A percentile compares a stretch with the other conserved stretches of the same genome.
phyloP scores from a whole-genome alignment of 2,113 vertebrate species.

The Aspidoscelis tigris region DNA sequence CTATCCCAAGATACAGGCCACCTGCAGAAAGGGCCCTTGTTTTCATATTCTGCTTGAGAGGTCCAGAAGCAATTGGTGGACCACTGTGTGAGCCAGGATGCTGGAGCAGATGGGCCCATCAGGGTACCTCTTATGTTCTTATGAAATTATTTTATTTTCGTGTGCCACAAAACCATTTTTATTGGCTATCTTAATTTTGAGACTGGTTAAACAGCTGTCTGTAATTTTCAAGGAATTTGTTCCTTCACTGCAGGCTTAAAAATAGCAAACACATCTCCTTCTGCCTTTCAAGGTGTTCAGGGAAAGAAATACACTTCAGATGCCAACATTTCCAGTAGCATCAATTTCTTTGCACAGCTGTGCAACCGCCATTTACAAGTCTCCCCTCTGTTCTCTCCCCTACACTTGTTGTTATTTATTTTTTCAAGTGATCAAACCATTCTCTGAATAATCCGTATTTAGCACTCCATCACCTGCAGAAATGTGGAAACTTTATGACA shows the following conservation, averaged over 20 bases:
- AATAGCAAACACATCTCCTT: conserved; percentile 14
- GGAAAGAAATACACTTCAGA: neutral
- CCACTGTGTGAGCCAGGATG: no score
- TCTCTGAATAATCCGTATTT: conserved; percentile 17
- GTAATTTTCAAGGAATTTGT: neutral
- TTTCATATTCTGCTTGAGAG: no score
- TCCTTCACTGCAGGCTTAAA: conserved; percentile 17
- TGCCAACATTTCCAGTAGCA: neutral
- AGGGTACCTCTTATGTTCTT: no score
- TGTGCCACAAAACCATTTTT: neutral
- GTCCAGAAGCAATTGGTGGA: no score
- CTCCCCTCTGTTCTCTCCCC: neutral
- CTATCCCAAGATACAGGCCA: no score
- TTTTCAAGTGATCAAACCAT: neutral
- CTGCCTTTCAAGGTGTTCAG: conserved; percentile 11
- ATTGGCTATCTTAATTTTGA: neutral
- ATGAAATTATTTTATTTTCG: no score
- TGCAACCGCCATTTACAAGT: neutral
- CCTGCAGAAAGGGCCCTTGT: no score
- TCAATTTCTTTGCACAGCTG: conserved; percentile 6
- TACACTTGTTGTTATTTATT: neutral
- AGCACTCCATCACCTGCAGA: neutral
- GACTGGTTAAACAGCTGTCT: conserved; percentile 27
- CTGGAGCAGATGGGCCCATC: no score
- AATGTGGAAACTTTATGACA: conserved; percentile 13